Percentiles rank a stretch among this genome's conserved stretches.
phyloP scores from a whole-genome alignment of 1,140 invertebrate species.

The Theocolax elegans region DNA sequence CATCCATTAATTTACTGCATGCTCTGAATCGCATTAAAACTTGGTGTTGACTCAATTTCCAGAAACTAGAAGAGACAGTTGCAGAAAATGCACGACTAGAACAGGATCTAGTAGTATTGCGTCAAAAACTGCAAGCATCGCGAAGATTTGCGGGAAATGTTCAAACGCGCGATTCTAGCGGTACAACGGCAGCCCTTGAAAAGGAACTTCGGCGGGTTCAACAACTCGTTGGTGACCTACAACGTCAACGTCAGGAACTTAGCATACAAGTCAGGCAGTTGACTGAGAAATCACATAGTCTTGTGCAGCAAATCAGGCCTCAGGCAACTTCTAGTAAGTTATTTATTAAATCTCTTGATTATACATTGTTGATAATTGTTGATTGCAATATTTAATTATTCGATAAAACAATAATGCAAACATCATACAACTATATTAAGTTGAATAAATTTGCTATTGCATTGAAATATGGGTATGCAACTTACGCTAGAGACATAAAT shows the following conservation, averaged over 20 bases:
- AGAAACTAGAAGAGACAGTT: constrained; percentile 91
- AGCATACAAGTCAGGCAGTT: constrained; percentile 84
- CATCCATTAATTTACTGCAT: too few relatives aligned
- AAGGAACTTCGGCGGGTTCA: constrained; percentile 86
- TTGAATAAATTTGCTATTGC: too few relatives aligned
- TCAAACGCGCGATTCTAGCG: constrained; percentile 59
- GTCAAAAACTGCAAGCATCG: constrained; percentile 84
- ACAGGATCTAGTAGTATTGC: constrained; percentile 84
- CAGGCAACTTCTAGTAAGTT: constrained; percentile 56
- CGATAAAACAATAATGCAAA: too few relatives aligned
- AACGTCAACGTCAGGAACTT: constrained; percentile 83
- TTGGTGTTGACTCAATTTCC: too few relatives aligned
- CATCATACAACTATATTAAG: too few relatives aligned
- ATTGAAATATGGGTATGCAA: too few relatives aligned
- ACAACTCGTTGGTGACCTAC: constrained; percentile 84
- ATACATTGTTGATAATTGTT: too few relatives aligned
- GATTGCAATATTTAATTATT: too few relatives aligned
- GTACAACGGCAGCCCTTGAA: constrained; percentile 77
- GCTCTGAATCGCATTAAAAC: too few relatives aligned
- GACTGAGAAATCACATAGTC: constrained; percentile 77
- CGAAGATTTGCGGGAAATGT: constrained; percentile 57
- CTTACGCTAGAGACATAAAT: too few relatives aligned
- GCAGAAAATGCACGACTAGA: constrained; percentile 89
- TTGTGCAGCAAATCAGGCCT: constrained; percentile 68
- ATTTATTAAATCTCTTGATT: too few relatives aligned